Evolutionary conservation across 2,888 invertebrate genomes (phyloP).

Genomic region (Ethmia dodecea): DNA sequence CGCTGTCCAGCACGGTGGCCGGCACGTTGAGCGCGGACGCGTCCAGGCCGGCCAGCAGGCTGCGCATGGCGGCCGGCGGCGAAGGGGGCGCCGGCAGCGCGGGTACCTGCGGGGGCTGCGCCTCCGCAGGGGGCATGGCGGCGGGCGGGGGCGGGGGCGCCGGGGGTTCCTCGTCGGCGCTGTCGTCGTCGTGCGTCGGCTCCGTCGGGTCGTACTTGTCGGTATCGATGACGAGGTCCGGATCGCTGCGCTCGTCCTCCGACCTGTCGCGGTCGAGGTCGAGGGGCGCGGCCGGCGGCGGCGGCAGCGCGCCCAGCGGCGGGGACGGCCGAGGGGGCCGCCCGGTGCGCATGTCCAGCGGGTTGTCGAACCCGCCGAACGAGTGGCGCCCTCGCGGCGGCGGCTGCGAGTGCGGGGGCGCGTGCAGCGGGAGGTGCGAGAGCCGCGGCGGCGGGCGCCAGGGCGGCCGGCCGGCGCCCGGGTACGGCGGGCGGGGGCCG

Average conservation of each 20-base stretch:
- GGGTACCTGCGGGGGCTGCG: constrained; percentile 8
- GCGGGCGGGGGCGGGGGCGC: constrained; percentile 9
- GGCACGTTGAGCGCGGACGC: constrained; percentile 34
- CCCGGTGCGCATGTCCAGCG: constrained; percentile 54
- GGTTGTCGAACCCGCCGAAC: constrained; percentile 50
- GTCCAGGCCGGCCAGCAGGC: constrained; percentile 36
- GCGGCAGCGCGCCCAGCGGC: constrained; percentile 36
- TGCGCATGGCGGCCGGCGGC: constrained; percentile 24
- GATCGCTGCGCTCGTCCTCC: constrained; percentile 77
- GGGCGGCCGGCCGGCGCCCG: constrained; percentile 7
- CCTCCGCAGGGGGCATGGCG: constrained; percentile 3
- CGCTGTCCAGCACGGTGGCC: constrained; percentile 46
- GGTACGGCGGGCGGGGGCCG: constrained; percentile 24
- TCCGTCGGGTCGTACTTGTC: constrained; percentile 78
- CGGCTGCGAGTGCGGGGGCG: constrained; percentile 23
- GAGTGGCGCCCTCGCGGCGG: constrained; percentile 34
- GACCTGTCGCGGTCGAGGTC: constrained; percentile 47
- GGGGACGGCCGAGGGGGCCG: constrained; percentile 21
- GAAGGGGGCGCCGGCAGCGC: constrained; percentile 7
- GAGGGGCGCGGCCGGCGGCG: constrained; percentile 54
- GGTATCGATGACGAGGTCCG: constrained; percentile 77
- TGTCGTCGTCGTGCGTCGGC: constrained; percentile 60
- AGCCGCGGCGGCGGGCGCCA: constrained; percentile 16
- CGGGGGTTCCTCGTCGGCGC: constrained; percentile 6
- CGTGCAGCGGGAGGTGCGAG: constrained; percentile 20